phyloP scores from a whole-genome alignment of 1,140 invertebrate species.

The Polypedilum pembai region DNA sequence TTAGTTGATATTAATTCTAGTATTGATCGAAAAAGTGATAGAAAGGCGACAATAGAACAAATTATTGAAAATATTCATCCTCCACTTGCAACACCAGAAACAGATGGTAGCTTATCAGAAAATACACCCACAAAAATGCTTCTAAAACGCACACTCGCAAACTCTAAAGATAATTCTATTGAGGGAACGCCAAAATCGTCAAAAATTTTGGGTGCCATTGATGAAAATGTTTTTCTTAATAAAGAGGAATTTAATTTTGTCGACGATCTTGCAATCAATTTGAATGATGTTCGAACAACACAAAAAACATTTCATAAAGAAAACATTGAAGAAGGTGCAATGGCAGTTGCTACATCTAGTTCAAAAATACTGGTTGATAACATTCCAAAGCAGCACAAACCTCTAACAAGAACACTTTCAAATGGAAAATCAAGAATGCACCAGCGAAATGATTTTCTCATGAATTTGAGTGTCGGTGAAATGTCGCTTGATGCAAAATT shows the following conservation, averaged over 20 bases:
- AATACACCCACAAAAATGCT: conserved; percentile 33
- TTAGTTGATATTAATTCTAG: conserved; percentile 30
- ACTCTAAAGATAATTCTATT: neutral
- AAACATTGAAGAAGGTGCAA: conserved; percentile 31
- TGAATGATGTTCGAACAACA: conserved; percentile 31
- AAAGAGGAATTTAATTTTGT: conserved; percentile 22
- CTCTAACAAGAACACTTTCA: conserved; percentile 40
- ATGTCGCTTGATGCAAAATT: neutral
- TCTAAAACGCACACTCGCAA: neutral
- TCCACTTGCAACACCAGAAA: conserved; percentile 54
- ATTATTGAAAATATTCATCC: conserved; percentile 36
- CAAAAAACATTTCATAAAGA: conserved; percentile 31
- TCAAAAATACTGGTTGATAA: conserved; percentile 33
- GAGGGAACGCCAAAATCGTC: conserved; percentile 19
- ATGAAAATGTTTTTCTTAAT: conserved; percentile 12
- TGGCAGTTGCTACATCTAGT: conserved; percentile 31
- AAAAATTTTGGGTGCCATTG: conserved; percentile 15
- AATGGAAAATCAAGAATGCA: conserved; percentile 37
- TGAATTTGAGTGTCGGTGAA: conserved; percentile 29
- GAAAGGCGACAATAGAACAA: neutral
- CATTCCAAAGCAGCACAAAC: conserved; percentile 38
- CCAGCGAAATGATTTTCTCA: conserved; percentile 29
- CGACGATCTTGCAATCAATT: conserved; percentile 11
- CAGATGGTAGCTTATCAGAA: conserved; percentile 51
- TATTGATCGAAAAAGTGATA: conserved; percentile 32